These are phyloP conservation scores for Oscheius sp. DNA, from an alignment of 2,888 invertebrate genomes.

Conservation along the genomic window DNA sequence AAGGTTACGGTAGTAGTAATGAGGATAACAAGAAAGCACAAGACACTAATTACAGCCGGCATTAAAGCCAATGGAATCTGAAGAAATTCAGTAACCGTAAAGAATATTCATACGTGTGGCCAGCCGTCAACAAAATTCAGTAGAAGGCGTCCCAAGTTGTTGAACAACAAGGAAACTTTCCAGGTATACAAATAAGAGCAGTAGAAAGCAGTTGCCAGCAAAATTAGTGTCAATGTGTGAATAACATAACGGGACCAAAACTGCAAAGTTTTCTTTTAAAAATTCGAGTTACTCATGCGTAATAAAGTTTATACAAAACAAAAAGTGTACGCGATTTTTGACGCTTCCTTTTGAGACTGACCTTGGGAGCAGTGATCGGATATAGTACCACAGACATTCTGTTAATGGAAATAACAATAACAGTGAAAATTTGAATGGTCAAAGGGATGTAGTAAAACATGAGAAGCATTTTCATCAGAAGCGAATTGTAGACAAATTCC, in stretches of 20 bases:
- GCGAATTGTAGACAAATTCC: neutral
- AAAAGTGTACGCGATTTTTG: too few species aligned
- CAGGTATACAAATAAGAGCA: neutral
- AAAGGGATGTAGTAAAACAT: neutral
- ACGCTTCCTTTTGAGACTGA: neutral
- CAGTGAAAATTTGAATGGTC: slow-evolving; percentile 1
- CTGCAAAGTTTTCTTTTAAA: too few species aligned
- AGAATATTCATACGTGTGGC: neutral
- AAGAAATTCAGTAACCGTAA: neutral
- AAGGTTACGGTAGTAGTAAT: neutral
- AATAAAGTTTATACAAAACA: too few species aligned
- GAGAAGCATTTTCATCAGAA: neutral
- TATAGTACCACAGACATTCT: slow-evolving; percentile 4
- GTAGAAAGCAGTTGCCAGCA: neutral
- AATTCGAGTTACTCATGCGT: too few species aligned
- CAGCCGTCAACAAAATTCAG: slow-evolving; percentile 2
- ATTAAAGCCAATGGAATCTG: neutral
- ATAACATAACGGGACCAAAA: too few species aligned
- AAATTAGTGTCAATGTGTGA: neutral
- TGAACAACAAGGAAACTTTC: neutral
- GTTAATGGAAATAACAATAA: neutral
- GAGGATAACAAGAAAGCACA: neutral
- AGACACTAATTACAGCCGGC: neutral
- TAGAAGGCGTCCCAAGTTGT: neutral
- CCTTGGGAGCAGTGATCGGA: neutral